Percentiles rank a stretch among this genome's conserved stretches.
Evolutionary conservation across 1,140 invertebrate genomes (phyloP).

Genomic region (Hormaphis cornu): DNA sequence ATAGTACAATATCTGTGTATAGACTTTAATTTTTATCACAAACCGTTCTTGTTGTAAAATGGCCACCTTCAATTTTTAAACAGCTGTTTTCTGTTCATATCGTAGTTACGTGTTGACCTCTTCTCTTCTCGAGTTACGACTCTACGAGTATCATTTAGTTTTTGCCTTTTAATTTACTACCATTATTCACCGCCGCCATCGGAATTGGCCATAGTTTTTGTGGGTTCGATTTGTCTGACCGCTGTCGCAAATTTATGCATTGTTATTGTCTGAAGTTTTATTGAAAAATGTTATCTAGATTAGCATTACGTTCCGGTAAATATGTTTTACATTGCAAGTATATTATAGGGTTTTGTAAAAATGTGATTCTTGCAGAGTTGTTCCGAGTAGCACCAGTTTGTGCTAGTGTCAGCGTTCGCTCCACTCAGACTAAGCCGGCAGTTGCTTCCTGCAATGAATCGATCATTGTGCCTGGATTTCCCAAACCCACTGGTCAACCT

Average conservation of each 20-base stretch:
- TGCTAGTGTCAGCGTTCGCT: neutral
- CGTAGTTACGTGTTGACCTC: neutral
- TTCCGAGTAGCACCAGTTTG: constrained; percentile 7
- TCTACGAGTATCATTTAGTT: neutral
- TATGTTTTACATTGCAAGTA: neutral
- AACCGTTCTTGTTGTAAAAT: too few species aligned
- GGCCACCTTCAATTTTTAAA: constrained; percentile 1
- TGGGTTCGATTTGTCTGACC: neutral
- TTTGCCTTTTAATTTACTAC: neutral
- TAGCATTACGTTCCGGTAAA: constrained; percentile 24
- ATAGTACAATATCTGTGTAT: too few species aligned
- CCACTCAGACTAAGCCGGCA: constrained; percentile 3
- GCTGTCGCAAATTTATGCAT: neutral
- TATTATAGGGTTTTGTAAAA: neutral
- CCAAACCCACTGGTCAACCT: constrained; percentile 6
- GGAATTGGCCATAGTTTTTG: too few species aligned
- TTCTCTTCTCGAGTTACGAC: too few species aligned
- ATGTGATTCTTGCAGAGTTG: neutral
- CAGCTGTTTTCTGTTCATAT: neutral
- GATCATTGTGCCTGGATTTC: constrained; percentile 22
- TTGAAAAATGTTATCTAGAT: constrained; percentile 5
- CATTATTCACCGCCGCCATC: neutral
- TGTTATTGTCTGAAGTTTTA: neutral
- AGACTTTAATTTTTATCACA: too few species aligned
- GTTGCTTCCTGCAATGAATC: neutral